These are phyloP conservation scores for Phenganax marumi DNA, from an alignment of 92 coral and sea anemone genomes.

Conservation along the genomic window DNA sequence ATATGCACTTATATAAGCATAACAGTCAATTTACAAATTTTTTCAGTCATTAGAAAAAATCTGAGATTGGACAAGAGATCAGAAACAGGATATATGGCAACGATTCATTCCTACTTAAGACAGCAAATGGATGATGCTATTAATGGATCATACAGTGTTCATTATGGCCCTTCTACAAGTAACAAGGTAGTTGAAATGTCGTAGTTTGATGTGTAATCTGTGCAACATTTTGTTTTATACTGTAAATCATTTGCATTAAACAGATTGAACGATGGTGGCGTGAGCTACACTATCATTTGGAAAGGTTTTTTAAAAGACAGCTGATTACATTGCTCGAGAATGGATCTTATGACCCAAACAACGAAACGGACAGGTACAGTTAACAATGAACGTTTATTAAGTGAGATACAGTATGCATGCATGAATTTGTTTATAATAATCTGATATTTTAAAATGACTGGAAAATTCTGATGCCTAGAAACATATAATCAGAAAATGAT, in stretches of 20 bases:
- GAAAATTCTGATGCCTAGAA: background rate
- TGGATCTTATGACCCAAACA: conserved; percentile 59
- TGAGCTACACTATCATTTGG: conserved; percentile 55
- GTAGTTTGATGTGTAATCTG: background rate
- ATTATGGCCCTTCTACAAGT: conserved; percentile 63
- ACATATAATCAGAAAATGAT: no score
- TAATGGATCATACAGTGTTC: conserved; percentile 56
- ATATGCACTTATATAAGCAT: background rate
- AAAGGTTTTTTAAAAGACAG: conserved; percentile 59
- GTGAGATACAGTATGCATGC: no score
- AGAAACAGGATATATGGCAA: conserved; percentile 66
- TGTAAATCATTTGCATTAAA: conserved; percentile 55
- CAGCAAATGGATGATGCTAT: conserved; percentile 35
- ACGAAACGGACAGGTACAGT: conserved; percentile 53
- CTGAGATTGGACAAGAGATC: conserved; percentile 66
- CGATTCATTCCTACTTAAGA: conserved; percentile 64
- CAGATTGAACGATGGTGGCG: conserved; percentile 69
- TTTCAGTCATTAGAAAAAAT: conserved; percentile 59
- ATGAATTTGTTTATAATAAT: background rate
- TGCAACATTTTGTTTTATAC: conserved; percentile 37
- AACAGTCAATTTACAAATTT: background rate
- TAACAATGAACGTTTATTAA: background rate
- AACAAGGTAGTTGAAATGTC: conserved; percentile 50
- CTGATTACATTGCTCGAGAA: conserved; percentile 53
- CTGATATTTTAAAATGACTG: background rate